phyloP scores from a whole-genome alignment of 1,140 invertebrate genomes.

The Mylabris phalerata region DNA sequence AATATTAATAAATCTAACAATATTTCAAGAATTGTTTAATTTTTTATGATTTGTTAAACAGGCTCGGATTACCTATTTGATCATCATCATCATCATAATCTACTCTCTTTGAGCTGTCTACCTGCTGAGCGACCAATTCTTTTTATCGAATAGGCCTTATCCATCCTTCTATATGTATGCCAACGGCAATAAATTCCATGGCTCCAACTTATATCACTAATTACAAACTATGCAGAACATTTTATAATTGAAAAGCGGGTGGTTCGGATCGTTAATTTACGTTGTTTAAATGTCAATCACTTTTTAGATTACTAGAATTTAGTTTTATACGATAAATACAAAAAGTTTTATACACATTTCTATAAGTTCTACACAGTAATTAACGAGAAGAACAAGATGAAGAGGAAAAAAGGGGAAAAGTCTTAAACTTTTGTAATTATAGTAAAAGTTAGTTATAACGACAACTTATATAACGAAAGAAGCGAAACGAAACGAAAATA shows the following conservation, averaged over 20 bases:
- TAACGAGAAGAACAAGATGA: no score
- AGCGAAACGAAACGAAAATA: no score
- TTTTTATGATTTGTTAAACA: conserved; percentile 4
- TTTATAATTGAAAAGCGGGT: conserved; percentile 24
- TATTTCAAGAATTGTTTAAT: conserved; percentile 1
- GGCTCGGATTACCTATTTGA: conserved; percentile 5
- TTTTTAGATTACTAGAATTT: conserved; percentile 16
- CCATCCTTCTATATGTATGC: neutral
- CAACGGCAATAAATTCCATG: conserved; percentile 12
- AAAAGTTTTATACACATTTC: conserved; percentile 5
- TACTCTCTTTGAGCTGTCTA: conserved; percentile 5
- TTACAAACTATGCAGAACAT: conserved; percentile 24
- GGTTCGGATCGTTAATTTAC: conserved; percentile 16
- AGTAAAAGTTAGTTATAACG: no score
- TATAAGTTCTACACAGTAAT: no score
- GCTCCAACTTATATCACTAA: conserved; percentile 16
- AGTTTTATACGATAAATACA: no score
- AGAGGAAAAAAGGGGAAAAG: no score
- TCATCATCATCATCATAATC: neutral
- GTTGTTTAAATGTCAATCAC: conserved; percentile 21
- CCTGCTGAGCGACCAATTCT: conserved; percentile 13
- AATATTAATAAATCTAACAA: neutral
- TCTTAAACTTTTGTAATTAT: no score
- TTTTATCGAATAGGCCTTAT: no score
- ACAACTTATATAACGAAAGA: no score